Conservation (phyloP, 2,113 vertebrate species). For the Leptobrachium leishanense region DNA sequence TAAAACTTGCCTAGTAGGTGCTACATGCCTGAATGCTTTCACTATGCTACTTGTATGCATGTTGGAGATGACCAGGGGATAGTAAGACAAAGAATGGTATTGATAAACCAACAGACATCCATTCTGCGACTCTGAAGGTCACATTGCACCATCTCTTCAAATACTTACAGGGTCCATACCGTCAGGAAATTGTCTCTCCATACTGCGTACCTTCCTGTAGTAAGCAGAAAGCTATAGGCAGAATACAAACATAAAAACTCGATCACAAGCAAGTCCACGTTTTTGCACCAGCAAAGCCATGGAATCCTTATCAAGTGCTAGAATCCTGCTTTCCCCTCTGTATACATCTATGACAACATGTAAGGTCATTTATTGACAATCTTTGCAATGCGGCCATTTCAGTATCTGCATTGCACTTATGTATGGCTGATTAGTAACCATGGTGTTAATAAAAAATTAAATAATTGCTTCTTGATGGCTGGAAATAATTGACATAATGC, state of each 20-base stretch:
- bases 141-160: conserved; percentile 37
- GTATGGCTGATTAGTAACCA: too few relatives aligned
- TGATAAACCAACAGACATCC: conserved; percentile 21
- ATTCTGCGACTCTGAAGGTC: conserved; percentile 16
- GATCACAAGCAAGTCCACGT: not conserved
- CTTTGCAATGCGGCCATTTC: too few relatives aligned
- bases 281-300: not conserved
- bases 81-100: conserved; percentile 28
- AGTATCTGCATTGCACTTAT: too few relatives aligned
- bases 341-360: not conserved
- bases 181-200: not conserved
- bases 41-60: conserved; percentile 13
- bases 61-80: conserved; percentile 11
- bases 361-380: too few relatives aligned
- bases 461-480: too few relatives aligned
- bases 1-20: conserved; percentile 35
- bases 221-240: not conserved
- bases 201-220: not conserved
- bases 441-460: too few relatives aligned
- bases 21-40: conserved; percentile 33
- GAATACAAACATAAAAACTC: not conserved
- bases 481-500: too few relatives aligned
- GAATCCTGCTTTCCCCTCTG: not conserved
- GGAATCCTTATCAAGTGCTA: not conserved
- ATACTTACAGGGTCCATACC: conserved; percentile 14